These are phyloP conservation scores for Noctua janthe DNA, from an alignment of 2,888 invertebrate species.

Conservation along the genomic window DNA sequence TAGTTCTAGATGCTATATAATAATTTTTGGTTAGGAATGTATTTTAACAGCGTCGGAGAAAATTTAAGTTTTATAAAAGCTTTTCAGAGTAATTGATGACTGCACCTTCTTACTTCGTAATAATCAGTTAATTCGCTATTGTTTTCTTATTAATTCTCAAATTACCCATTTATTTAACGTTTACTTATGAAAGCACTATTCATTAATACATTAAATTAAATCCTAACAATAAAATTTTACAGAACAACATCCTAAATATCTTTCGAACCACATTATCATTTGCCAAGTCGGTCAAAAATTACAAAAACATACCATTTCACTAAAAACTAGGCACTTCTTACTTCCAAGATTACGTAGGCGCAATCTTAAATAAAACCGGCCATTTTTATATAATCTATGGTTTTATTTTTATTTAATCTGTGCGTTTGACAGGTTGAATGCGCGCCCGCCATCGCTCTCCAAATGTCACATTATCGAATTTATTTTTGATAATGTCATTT, in stretches of 20 bases:
- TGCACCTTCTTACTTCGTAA: neutral
- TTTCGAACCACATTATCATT: conserved; percentile 29
- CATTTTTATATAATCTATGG: conserved; percentile 52
- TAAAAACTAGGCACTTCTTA: conserved; percentile 50
- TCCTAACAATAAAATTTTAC: conserved; percentile 14
- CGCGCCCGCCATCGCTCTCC: conserved; percentile 61
- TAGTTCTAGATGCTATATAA: neutral
- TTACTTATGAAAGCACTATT: neutral
- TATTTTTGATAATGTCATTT: conserved; percentile 56
- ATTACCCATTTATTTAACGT: neutral
- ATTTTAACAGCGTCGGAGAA: neutral
- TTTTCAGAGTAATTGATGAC: neutral
- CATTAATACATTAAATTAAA: neutral
- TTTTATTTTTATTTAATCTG: conserved; percentile 65
- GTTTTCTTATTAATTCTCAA: neutral
- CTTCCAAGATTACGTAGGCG: conserved; percentile 58
- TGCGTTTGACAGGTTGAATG: conserved; percentile 66
- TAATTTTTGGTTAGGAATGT: neutral
- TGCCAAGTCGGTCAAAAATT: conserved; percentile 55
- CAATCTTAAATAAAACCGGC: conserved; percentile 43
- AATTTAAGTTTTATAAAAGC: neutral
- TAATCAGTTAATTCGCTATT: neutral
- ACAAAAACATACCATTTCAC: conserved; percentile 55
- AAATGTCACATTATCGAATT: conserved; percentile 64
- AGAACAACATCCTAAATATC: conserved; percentile 6